Evolutionary conservation across 2,888 invertebrate genomes (phyloP).

Genomic region (Aspidapion aeneum): DNA sequence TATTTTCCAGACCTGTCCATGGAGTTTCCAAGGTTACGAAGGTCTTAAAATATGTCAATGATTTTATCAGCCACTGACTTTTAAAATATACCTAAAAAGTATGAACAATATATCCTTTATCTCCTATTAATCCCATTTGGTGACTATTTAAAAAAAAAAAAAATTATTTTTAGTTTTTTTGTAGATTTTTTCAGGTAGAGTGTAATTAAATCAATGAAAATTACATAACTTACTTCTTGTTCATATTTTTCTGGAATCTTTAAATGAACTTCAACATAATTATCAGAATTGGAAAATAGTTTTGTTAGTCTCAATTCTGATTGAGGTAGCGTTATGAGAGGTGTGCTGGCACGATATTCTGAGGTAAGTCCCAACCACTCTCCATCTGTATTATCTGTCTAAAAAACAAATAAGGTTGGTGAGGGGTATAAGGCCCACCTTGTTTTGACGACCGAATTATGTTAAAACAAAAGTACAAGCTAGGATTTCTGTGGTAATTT

Average conservation of each 20-base stretch:
- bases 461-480: too few species aligned
- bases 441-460: too few species aligned
- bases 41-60: conserved; percentile 39
- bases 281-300: conserved; percentile 64
- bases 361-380: conserved; percentile 55
- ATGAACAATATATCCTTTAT: conserved; percentile 15
- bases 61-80: conserved; percentile 36
- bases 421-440: too few species aligned
- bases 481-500: too few species aligned
- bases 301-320: conserved; percentile 64
- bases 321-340: conserved; percentile 60
- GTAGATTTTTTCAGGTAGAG: too few species aligned
- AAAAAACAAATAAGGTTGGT: conserved; percentile 40
- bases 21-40: conserved; percentile 46
- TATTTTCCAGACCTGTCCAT: conserved; percentile 44
- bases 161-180: conserved; percentile 6
- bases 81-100: conserved; percentile 34
- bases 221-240: conserved; percentile 40
- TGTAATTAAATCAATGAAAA: too few species aligned
- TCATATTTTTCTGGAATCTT: conserved; percentile 39
- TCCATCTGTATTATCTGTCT: conserved; percentile 50
- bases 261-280: conserved; percentile 60
- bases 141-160: too few species aligned
- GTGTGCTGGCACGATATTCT: conserved; percentile 55
- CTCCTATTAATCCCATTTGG: too few species aligned